phyloP scores from a whole-genome alignment of 1,140 invertebrate species.

The Megalonaias nervosa region DNA sequence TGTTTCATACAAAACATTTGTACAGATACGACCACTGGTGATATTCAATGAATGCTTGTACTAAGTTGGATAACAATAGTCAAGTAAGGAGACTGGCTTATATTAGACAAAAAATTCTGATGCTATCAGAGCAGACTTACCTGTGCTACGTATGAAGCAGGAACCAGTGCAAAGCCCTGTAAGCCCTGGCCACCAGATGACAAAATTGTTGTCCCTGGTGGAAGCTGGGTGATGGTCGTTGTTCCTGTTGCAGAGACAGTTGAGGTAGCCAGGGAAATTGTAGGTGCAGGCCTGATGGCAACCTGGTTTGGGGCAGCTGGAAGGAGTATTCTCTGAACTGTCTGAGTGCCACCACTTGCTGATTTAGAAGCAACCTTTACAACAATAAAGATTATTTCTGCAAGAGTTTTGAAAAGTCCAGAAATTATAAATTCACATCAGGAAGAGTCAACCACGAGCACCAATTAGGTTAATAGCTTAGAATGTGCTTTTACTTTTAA shows the following conservation, averaged over 20 bases:
- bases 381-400: too few species aligned
- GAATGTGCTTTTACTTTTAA: neutral
- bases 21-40: too few species aligned
- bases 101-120: constrained; percentile 23
- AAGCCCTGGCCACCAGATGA: constrained; percentile 70
- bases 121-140: constrained; percentile 30
- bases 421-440: constrained; percentile 8
- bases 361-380: too few species aligned
- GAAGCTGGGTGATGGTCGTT: constrained; percentile 21
- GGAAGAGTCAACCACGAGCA: neutral
- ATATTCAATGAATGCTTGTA: too few species aligned
- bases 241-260: constrained; percentile 56
- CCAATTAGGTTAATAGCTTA: neutral
- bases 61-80: too few species aligned
- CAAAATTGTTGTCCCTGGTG: constrained; percentile 71
- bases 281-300: constrained; percentile 43
- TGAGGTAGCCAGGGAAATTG: constrained; percentile 29
- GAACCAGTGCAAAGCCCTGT: constrained; percentile 76
- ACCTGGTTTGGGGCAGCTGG: constrained; percentile 58
- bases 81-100: too few species aligned
- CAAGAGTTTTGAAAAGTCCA: too few species aligned
- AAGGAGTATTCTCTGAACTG: constrained; percentile 63
- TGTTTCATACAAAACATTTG: too few species aligned
- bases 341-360: constrained; percentile 18
- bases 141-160: constrained; percentile 77